Percentiles rank a stretch among this genome's conserved stretches.
Evolutionary conservation across 2,797 vertebrate species (phyloP).

Genomic region (Parauchenoglanis ngamensis): DNA sequence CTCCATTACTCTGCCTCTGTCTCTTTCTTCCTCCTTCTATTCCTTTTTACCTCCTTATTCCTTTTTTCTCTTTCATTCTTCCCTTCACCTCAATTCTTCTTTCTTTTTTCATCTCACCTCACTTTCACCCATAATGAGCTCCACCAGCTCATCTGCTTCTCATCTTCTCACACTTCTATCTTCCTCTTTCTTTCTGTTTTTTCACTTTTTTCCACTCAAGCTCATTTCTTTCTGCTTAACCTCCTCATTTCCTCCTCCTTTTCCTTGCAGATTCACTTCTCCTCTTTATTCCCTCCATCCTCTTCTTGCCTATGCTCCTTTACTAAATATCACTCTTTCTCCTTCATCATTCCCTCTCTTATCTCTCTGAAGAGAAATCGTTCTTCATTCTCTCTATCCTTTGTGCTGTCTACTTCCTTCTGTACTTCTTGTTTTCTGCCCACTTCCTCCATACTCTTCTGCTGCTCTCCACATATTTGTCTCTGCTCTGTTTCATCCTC

Average conservation of each 20-base stretch:
- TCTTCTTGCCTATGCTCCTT: slow-evolving; percentile 40
- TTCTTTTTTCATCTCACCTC: neutral
- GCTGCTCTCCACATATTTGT: neutral
- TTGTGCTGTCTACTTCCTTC: neutral
- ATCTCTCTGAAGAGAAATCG: neutral
- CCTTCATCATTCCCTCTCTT: slow-evolving; percentile 3
- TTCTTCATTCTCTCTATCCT: slow-evolving; percentile 3
- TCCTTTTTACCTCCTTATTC: neutral
- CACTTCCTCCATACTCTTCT: slow-evolving; percentile 15
- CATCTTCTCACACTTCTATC: neutral
- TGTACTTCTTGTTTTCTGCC: neutral
- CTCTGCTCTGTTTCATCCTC: slow-evolving; percentile 26
- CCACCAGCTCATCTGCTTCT: neutral
- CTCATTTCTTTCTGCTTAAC: neutral
- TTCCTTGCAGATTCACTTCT: slow-evolving; percentile 6
- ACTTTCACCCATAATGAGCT: neutral
- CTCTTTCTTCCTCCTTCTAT: neutral
- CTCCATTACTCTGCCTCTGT: neutral
- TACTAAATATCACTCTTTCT: neutral
- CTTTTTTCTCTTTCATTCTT: neutral
- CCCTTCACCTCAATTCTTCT: neutral
- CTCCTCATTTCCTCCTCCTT: neutral
- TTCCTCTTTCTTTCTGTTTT: no score
- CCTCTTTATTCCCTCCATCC: slow-evolving; percentile 32
- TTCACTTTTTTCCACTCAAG: neutral